phyloP scores from a whole-genome alignment of 2,113 vertebrate genomes.

The Gymnarchus niloticus region DNA sequence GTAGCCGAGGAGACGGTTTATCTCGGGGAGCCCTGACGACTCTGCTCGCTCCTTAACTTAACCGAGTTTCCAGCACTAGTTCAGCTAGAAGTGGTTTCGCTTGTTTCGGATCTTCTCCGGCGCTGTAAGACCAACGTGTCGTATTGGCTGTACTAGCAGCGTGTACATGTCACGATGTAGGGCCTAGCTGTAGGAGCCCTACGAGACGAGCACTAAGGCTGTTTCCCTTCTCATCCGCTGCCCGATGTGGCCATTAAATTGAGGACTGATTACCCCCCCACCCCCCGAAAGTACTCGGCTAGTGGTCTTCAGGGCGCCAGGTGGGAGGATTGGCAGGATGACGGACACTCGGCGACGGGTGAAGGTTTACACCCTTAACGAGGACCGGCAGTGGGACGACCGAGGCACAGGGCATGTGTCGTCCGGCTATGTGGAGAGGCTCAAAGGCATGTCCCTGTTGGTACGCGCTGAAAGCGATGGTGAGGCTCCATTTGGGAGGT shows the following conservation, averaged over 20 bases:
- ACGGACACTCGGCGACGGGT: conserved; percentile 96
- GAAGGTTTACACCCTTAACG: conserved; percentile 98
- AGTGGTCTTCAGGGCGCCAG: neutral
- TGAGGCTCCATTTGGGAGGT: conserved; percentile 57
- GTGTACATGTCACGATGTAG: conserved; percentile 2
- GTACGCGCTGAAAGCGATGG: conserved; percentile 98
- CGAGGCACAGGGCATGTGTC: conserved; percentile 97
- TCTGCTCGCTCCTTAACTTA: neutral
- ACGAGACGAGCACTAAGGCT: neutral
- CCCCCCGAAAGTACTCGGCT: neutral
- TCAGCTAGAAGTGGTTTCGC: neutral
- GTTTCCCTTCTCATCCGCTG: neutral
- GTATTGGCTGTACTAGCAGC: neutral
- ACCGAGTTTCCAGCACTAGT: neutral
- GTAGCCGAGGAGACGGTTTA: neutral
- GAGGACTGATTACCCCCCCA: neutral
- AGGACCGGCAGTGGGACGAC: conserved; percentile 98
- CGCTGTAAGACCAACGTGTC: neutral
- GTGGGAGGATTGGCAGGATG: conserved; percentile 73
- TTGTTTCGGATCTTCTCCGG: neutral
- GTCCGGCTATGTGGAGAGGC: conserved; percentile 92
- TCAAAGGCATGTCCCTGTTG: conserved; percentile 95
- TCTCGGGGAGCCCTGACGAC: conserved; percentile 4
- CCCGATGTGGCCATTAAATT: neutral
- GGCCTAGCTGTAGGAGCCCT: conserved; percentile 18